phyloP scores from a whole-genome alignment of 2,888 invertebrate species.

The Thereva nobilitata region DNA sequence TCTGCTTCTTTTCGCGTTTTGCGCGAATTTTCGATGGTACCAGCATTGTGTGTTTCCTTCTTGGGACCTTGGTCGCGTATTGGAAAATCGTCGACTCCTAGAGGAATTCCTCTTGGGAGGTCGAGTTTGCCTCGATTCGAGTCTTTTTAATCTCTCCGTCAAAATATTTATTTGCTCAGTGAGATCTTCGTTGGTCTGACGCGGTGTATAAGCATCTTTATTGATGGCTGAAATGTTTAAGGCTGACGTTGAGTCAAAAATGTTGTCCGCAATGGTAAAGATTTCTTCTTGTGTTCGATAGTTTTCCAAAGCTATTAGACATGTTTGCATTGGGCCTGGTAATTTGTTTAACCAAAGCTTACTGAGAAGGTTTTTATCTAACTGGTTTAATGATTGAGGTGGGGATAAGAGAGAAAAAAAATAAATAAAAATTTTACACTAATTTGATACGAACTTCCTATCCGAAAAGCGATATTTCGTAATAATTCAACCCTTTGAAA shows the following conservation, averaged over 20 bases:
- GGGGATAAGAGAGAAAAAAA: too few species aligned
- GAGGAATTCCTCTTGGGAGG: too few species aligned
- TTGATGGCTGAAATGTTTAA: background rate
- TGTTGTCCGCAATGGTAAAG: conserved; percentile 19
- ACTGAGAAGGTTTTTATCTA: background rate
- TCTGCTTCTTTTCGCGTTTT: background rate
- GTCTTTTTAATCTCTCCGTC: too few species aligned
- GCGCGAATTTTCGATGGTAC: background rate
- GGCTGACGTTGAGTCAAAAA: conserved; percentile 2
- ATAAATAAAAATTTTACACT: too few species aligned
- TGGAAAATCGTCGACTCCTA: background rate
- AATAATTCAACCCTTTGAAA: too few species aligned
- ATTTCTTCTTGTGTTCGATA: background rate
- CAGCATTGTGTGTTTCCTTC: background rate
- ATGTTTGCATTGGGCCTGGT: background rate
- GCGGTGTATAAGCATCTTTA: background rate
- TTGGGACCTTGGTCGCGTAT: background rate
- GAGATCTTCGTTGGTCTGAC: background rate
- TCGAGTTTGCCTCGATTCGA: too few species aligned
- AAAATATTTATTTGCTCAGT: too few species aligned
- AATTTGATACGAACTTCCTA: too few species aligned
- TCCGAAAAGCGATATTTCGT: too few species aligned
- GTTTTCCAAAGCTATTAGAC: background rate
- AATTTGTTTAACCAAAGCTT: conserved; percentile 7
- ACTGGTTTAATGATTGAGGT: too few species aligned